Conservation (phyloP, 2,888 invertebrate species). For the Nomada ruficornis region DNA sequence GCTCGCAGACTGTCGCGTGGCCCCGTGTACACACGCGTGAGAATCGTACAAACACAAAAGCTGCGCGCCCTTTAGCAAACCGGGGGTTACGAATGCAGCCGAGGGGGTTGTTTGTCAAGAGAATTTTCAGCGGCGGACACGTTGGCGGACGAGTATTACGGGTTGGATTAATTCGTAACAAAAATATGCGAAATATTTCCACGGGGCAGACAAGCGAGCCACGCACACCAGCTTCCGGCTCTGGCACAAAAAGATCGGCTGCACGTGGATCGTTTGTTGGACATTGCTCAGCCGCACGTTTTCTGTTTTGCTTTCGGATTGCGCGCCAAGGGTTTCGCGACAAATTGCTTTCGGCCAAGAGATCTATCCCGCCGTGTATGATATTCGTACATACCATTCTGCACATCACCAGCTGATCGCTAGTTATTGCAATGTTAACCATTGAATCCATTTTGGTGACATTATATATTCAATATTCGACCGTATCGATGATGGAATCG, state of each 20-base stretch:
- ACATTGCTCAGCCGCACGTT: conserved; percentile 45
- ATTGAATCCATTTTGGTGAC: background rate
- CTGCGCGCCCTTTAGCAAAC: conserved; percentile 52
- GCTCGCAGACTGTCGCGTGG: conserved; percentile 28
- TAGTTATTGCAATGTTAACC: background rate
- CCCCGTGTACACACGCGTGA: conserved; percentile 34
- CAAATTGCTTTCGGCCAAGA: conserved; percentile 60
- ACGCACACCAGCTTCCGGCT: conserved; percentile 16
- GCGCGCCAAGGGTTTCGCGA: conserved; percentile 67
- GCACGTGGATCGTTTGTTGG: conserved; percentile 54
- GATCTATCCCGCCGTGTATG: conserved; percentile 10
- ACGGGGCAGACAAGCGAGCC: conserved; percentile 39
- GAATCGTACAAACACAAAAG: conserved; percentile 43
- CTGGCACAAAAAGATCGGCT: conserved; percentile 51
- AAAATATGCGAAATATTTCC: conserved; percentile 77
- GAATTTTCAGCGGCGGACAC: conserved; percentile 71
- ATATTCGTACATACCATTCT: background rate
- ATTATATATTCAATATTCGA: no score
- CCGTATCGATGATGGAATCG: background rate
- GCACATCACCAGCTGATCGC: background rate
- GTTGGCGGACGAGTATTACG: conserved; percentile 64
- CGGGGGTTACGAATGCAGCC: conserved; percentile 43
- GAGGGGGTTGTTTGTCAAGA: conserved; percentile 72
- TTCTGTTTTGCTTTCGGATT: conserved; percentile 72
- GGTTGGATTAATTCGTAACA: conserved; percentile 73